Evolutionary conservation across 2,888 invertebrate genomes (phyloP), one percentile per base, ranked within the genome.

Genomic region (Volucella inanis): DNA sequence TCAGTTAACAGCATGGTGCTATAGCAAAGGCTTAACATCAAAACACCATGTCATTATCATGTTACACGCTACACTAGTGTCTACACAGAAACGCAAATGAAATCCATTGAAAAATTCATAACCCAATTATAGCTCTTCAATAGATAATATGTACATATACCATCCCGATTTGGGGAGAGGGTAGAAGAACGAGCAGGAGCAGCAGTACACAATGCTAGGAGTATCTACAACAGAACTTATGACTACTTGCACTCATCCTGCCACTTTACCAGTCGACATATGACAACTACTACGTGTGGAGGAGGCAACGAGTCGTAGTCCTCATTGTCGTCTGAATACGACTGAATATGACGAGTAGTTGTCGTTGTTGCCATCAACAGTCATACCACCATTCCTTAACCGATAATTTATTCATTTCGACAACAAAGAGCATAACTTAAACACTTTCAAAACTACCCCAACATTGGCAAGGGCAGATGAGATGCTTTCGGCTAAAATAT

Each of bases 401-500:
- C 76, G 77, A 85, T 85, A 85, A 85, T 81, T 85, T 85, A 85
- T 85, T 85, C 85, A 85, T 85, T 85, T 81, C 81, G 81, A 85
- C 76, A 85, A 85, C 85, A 85, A 85, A 85, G 85, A 85, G 81
- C 81, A 85, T 80, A 81, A 77, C 85, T 76, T 77, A 64, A 81
- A 71, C 85, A 85, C 80, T 76, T 81, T 52, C 61, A 72, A 76
- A 59, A 61, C 72, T 76, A 61, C 81, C 61, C 61, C 81, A 67
- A 43, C 62, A n/a, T 50, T 2, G 8, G 49, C 1, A 8, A n/a
- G 14, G 49, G 49, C 10, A 18, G 54, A 67, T 15, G 64, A 18
- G 43, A 57, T 79, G 74, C 79, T 70, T 74, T 62, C 61, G 62
- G 57, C 62, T 49, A 31, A 65, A 71, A 72, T 62, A 43, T 67